Conservation (phyloP, 53 echinoderm and acorn worm species). For the Apostichopus leukothele region DNA sequence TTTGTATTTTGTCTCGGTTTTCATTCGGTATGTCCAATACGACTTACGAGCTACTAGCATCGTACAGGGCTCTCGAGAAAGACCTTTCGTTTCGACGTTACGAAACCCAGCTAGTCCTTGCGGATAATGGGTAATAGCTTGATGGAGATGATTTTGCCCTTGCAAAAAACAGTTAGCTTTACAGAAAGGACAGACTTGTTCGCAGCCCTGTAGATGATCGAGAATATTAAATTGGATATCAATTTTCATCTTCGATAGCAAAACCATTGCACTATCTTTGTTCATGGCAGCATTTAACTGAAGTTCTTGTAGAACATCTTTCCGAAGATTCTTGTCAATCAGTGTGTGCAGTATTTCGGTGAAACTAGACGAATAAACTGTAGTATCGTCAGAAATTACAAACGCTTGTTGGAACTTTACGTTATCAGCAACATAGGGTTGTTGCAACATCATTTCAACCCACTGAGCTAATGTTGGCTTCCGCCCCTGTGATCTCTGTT, state of each 20-base stretch:
- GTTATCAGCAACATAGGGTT: too few relatives aligned
- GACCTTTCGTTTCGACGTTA: neutral
- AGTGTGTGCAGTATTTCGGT: too few relatives aligned
- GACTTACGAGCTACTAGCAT: conserved; percentile 3
- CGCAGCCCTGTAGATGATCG: conserved; percentile 1
- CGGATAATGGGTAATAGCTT: conserved; percentile 1
- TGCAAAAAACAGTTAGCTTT: conserved; percentile 6
- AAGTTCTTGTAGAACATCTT: too few relatives aligned
- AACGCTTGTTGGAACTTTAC: too few relatives aligned
- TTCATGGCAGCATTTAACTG: too few relatives aligned
- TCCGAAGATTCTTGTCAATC: too few relatives aligned
- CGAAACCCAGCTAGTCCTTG: conserved; percentile 9
- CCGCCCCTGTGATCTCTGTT: too few relatives aligned
- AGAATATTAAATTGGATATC: neutral
- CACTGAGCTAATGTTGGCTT: too few relatives aligned
- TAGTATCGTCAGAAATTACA: too few relatives aligned
- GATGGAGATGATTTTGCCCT: neutral
- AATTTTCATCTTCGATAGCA: neutral
- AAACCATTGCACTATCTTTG: too few relatives aligned
- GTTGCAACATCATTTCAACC: too few relatives aligned
- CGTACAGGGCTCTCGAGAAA: conserved; percentile 6
- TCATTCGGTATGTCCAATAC: neutral
- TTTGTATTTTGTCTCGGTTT: neutral
- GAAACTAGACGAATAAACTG: too few relatives aligned
- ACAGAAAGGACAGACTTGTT: conserved; percentile 19